Base-by-base conservation (phyloP, 2,888 invertebrate genomes). In the Netelia melanura region DNA sequence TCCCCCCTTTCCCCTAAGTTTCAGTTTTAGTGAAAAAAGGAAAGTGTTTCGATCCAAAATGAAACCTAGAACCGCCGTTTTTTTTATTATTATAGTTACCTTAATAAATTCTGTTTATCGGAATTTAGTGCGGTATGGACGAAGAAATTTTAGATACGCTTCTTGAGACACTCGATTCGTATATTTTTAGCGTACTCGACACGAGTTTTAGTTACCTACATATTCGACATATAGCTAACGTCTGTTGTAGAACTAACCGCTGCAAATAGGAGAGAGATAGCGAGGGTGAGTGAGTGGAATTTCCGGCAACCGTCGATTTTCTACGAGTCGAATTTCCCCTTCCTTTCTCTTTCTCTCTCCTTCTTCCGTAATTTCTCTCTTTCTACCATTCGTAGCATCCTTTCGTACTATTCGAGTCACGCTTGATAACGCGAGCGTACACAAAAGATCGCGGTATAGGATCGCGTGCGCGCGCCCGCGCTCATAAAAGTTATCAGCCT, bases 401-500 rank as follows among this genome's bases (percentile, higher is more conserved):
- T 38, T 38, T 38, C 38, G 6, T 38, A 38, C 38, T 71, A 86
- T 86, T 81, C 81, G 76, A 72, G 81, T 84, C 76, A 78, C 82
- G 86, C 82, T 67, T 86, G 82, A 86, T 87, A 87, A 87, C 64
- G 83, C 80, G 62, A 54, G 79, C 79, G 81, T 81, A 86, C 84
- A 86, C 85, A 86, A 86, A 84, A 85, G 87, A 86, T 86, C 80
- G 85, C 62, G 84, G 84, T 83, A 87, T 84, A 71, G 84, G 86
- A 87, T 86, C 81, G 84, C 44, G 21, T 17, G 79, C 52, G 52
- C 74, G 75, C 71, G 71, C 75, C 62, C 74, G 82, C 82, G 77
- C 86, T 85, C 83, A 87, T 87, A 87, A 86, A 86, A 86, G 86
- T 86, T 87, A 87, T 86, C 86, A 86, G 84, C 85, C 80, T 85